phyloP scores from a whole-genome alignment of 1,140 invertebrate species.

The Leucophenga varia region DNA sequence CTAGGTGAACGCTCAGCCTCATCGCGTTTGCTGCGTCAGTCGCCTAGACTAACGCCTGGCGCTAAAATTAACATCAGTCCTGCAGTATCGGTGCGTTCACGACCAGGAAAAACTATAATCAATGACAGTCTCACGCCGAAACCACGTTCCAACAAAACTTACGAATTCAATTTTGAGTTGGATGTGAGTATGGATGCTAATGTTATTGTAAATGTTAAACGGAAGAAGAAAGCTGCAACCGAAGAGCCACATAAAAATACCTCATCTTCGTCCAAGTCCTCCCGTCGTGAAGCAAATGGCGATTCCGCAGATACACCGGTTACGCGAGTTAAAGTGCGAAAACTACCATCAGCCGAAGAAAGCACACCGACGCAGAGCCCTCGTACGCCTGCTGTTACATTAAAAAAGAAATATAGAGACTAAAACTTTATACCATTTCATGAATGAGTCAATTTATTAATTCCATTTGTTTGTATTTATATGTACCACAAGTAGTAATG shows the following conservation, averaged over 20 bases:
- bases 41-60: conserved; percentile 10
- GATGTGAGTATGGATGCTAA: conserved; percentile 55
- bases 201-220: conserved; percentile 54
- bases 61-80: conserved; percentile 44
- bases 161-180: conserved; percentile 53
- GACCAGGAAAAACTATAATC: conserved; percentile 41
- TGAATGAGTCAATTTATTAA: conserved; percentile 3
- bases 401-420: conserved; percentile 19
- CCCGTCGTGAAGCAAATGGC: conserved; percentile 3
- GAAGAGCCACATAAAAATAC: too few species aligned
- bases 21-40: background rate
- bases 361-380: conserved; percentile 25
- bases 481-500: too few species aligned
- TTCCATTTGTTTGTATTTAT: conserved; percentile 12
- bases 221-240: conserved; percentile 35
- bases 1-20: background rate
- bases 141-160: conserved; percentile 42
- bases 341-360: conserved; percentile 10
- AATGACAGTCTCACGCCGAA: conserved; percentile 49
- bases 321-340: conserved; percentile 38
- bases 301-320: conserved; percentile 23
- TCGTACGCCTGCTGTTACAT: conserved; percentile 36
- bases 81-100: conserved; percentile 25
- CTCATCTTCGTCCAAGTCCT: too few species aligned
- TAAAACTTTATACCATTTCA: background rate